Evolutionary conservation across 2,797 vertebrate genomes (phyloP).

Genomic region (Syngnathus rostellatus): DNA sequence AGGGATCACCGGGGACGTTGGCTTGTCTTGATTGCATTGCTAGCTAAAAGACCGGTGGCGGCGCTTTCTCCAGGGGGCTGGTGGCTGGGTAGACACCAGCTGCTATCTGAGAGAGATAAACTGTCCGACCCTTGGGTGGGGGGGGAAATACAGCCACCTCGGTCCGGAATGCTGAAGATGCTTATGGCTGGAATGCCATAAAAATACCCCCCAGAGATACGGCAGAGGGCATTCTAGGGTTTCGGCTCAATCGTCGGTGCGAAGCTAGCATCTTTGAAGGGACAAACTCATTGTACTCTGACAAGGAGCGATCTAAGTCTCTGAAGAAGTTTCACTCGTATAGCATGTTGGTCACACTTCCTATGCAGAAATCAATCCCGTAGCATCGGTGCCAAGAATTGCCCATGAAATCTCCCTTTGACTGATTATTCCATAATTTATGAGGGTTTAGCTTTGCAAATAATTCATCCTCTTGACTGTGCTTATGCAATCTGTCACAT

Average conservation of each 20-base stretch:
- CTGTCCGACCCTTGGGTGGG: constrained; percentile 38
- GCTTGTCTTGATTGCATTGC: constrained; percentile 29
- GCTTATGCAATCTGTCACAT: background rate
- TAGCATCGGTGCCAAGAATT: background rate
- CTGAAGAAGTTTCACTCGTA: background rate
- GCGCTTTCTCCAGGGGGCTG: constrained; percentile 40
- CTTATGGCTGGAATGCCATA: constrained; percentile 48
- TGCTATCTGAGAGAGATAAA: constrained; percentile 60
- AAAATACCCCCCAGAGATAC: constrained; percentile 24
- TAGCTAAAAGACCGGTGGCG: constrained; percentile 60
- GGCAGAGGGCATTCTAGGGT: background rate
- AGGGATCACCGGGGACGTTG: constrained; percentile 37
- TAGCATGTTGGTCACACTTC: background rate
- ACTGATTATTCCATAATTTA: background rate
- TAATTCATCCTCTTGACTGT: background rate
- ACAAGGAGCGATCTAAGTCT: background rate
- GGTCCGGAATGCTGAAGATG: constrained; percentile 29
- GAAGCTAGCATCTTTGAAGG: background rate
- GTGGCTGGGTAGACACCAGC: constrained; percentile 59
- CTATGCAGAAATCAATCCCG: background rate
- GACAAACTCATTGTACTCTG: background rate
- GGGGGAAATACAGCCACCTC: constrained; percentile 26
- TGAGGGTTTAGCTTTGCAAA: background rate
- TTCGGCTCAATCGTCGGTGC: background rate
- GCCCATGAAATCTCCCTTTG: background rate